A percentile compares a stretch with the other conserved stretches of the same genome.
phyloP scores from a whole-genome alignment of 2,113 vertebrate species.

The Sebastes fasciatus region DNA sequence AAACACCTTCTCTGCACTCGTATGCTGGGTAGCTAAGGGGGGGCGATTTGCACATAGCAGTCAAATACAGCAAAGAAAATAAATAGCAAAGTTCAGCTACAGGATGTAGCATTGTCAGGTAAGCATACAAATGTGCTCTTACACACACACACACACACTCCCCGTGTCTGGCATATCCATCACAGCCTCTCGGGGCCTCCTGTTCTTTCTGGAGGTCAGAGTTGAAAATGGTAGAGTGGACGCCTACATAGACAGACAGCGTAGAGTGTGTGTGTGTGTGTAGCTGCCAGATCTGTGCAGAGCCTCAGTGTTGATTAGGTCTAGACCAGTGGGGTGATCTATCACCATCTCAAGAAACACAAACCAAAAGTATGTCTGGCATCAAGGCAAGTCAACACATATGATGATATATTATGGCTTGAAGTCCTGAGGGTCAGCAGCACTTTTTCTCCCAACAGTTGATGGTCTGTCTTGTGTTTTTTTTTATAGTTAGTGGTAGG shows the following conservation, averaged over 20 bases:
- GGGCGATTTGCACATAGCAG: slow-evolving; percentile 61
- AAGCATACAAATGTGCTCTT: slow-evolving; percentile 49
- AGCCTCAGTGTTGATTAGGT: slow-evolving; percentile 57
- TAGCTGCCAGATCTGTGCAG: slow-evolving; percentile 31
- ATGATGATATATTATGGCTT: slow-evolving; percentile 62
- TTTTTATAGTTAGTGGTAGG: slow-evolving; percentile 30
- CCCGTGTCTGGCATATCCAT: slow-evolving; percentile 76
- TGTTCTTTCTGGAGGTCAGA: slow-evolving; percentile 70
- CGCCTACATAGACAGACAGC: slow-evolving; percentile 41
- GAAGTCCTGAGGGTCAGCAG: slow-evolving; percentile 64
- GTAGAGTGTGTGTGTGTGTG: background rate
- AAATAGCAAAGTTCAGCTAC: slow-evolving; percentile 70
- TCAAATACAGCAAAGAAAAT: slow-evolving; percentile 75
- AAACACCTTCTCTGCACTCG: slow-evolving; percentile 64
- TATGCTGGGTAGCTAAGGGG: slow-evolving; percentile 1
- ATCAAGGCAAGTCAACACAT: slow-evolving; percentile 65
- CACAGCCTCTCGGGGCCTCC: slow-evolving; percentile 65
- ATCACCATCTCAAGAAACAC: slow-evolving; percentile 70
- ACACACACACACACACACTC: slow-evolving; percentile 30
- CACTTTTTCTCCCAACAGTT: slow-evolving; percentile 48
- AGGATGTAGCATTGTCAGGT: slow-evolving; percentile 75
- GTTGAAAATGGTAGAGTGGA: slow-evolving; percentile 59
- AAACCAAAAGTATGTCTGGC: slow-evolving; percentile 79
- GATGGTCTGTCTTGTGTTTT: slow-evolving; percentile 61
- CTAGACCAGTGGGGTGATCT: slow-evolving; percentile 61